These are phyloP conservation scores for Erynnis tages DNA, from an alignment of 2,888 invertebrate species.

Conservation along the genomic window DNA sequence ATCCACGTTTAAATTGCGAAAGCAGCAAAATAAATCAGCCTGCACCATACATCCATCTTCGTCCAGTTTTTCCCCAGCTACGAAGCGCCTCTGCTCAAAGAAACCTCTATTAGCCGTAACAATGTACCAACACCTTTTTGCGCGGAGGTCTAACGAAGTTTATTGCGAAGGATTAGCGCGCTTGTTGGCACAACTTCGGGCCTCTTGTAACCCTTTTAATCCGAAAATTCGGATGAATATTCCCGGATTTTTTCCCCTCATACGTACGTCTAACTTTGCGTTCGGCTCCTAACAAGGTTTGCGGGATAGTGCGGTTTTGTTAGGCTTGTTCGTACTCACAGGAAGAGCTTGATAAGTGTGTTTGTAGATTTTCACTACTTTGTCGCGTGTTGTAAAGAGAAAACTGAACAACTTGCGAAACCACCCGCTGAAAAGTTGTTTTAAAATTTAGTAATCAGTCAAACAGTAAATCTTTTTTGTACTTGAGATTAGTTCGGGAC, in stretches of 20 bases:
- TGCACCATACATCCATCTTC: slow-evolving; percentile 13
- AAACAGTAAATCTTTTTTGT: no score
- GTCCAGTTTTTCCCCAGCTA: slow-evolving; percentile 21
- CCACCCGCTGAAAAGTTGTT: no score
- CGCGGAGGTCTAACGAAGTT: slow-evolving; percentile 16
- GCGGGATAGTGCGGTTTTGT: not conserved
- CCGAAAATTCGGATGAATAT: slow-evolving; percentile 20
- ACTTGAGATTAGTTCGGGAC: no score
- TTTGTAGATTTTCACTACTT: no score
- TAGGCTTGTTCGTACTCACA: no score
- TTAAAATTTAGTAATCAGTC: no score
- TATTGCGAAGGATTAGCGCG: slow-evolving; percentile 18
- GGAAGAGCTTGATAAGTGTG: no score
- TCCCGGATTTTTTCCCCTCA: slow-evolving; percentile 3
- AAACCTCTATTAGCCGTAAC: slow-evolving; percentile 21
- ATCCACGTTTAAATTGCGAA: slow-evolving; percentile 11
- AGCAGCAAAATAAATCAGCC: slow-evolving; percentile 8
- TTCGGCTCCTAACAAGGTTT: slow-evolving; percentile 5
- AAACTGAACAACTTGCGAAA: no score
- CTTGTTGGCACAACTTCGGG: slow-evolving; percentile 12
- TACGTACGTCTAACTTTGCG: slow-evolving; percentile 5
- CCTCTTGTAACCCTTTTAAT: slow-evolving; percentile 21
- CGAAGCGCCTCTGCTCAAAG: slow-evolving; percentile 15
- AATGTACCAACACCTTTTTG: slow-evolving; percentile 26
- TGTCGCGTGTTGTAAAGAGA: no score